phyloP scores from a whole-genome alignment of 2,113 vertebrate species.

The Blennius ocellaris region DNA sequence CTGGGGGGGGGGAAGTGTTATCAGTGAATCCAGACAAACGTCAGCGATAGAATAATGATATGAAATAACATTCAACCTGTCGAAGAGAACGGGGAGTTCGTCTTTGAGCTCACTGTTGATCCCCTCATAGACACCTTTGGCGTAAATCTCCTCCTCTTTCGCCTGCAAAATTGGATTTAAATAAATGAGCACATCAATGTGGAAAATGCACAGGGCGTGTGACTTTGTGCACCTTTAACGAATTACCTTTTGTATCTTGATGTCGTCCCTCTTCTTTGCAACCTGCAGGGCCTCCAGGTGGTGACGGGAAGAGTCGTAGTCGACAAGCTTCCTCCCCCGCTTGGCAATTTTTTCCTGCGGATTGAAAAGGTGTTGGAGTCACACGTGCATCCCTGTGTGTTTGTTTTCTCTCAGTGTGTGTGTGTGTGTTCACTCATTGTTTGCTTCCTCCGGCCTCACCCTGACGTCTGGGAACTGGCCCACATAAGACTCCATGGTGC shows the following conservation, averaged over 20 bases:
- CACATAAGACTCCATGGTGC: constrained; percentile 93
- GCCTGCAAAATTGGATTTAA: constrained; percentile 78
- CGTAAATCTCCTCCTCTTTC: constrained; percentile 88
- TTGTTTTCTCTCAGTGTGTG: constrained; percentile 28
- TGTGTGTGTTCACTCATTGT: constrained; percentile 14
- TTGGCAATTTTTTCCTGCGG: constrained; percentile 92
- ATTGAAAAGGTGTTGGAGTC: background rate
- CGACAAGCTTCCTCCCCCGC: constrained; percentile 91
- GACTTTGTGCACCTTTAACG: too few species aligned
- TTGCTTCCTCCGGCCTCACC: constrained; percentile 73
- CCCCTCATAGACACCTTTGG: constrained; percentile 89
- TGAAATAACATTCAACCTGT: constrained; percentile 79
- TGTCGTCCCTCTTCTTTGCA: constrained; percentile 93
- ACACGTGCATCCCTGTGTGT: constrained; percentile 1
- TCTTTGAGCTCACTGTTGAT: constrained; percentile 91
- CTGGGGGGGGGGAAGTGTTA: constrained; percentile 64
- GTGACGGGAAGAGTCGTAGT: constrained; percentile 92
- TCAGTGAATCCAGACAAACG: background rate
- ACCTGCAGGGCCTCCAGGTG: constrained; percentile 90
- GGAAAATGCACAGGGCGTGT: too few species aligned
- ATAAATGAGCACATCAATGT: too few species aligned
- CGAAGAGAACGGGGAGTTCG: constrained; percentile 88
- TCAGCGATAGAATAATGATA: too few species aligned
- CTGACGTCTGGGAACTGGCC: constrained; percentile 91
- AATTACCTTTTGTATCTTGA: constrained; percentile 90